phyloP scores from a whole-genome alignment of 1,140 invertebrate species.

The Coboldia fuscipes region DNA sequence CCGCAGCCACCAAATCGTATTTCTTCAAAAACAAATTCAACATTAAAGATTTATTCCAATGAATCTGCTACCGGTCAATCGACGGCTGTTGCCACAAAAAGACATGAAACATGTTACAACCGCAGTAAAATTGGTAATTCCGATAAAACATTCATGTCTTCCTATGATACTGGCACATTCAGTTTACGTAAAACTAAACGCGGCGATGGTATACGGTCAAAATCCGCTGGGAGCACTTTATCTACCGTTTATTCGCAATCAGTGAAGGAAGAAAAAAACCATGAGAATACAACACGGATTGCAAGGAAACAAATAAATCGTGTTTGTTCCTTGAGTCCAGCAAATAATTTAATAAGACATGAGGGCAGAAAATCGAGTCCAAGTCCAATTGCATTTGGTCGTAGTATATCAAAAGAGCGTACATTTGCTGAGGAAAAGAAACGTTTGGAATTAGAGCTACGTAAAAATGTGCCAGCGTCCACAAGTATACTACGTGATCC shows the following conservation, averaged over 20 bases:
- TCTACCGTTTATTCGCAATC: not conserved
- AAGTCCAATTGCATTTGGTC: constrained; percentile 19
- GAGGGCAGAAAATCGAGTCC: constrained; percentile 14
- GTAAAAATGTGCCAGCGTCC: constrained; percentile 17
- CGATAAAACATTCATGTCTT: too few relatives aligned
- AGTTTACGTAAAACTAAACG: not conserved
- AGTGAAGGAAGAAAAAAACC: constrained; percentile 3
- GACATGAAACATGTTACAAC: too few relatives aligned
- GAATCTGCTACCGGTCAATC: too few relatives aligned
- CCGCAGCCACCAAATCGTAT: constrained; percentile 23
- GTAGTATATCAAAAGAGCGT: constrained; percentile 19
- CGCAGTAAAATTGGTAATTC: too few relatives aligned
- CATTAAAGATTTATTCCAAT: constrained; percentile 35
- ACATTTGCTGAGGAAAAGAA: constrained; percentile 21
- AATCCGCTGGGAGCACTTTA: constrained; percentile 1
- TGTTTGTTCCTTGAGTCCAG: constrained; percentile 5
- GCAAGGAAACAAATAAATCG: not conserved
- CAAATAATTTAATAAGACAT: constrained; percentile 7
- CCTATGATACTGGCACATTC: too few relatives aligned
- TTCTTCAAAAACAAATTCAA: constrained; percentile 50
- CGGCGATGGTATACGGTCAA: not conserved
- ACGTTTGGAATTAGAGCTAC: constrained; percentile 14
- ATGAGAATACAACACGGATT: not conserved
- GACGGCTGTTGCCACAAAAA: too few relatives aligned
- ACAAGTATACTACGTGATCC: constrained; percentile 21